Evolutionary conservation across 2,113 vertebrate species (phyloP), one percentile per base, ranked within the genome.

Genomic region (Microtus ochrogaster): DNA sequence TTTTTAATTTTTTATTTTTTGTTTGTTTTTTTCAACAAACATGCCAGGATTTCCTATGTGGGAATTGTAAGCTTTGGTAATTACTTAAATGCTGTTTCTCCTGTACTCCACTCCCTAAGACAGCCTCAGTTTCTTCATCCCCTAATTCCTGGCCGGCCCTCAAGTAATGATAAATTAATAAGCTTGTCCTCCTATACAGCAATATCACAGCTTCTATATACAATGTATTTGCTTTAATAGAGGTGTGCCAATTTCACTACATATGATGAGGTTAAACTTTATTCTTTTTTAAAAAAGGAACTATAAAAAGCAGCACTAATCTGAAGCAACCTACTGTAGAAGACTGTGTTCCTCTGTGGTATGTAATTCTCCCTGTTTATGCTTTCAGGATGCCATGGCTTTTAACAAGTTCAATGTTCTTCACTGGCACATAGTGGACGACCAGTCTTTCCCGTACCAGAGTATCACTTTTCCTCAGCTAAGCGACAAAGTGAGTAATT

Each of bases 351-450:
- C 83, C 41, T 13, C 12, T 52, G 3, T 19, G 68, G 41, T 33
- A 3, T 79, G 22, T 92, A 55, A 89, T 73, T 0, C 61, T 95
- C 30, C 22, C 83, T 28, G 4, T 94, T 91, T 87, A 94, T 65
- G 92, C 16, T 98, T 96, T 49, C 98, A 99, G 99, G 99, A 99
- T 98, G 99, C 99, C 17, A 99, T 99, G 99, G 99, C 99, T 70
- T 99, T 99, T 98, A 99, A 99, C 98, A 99, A 99, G 96, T 99
- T 99, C 78, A 99, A 99, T 76, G 99, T 99, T 87, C 98, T 99
- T 84, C 99, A 99, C 98, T 99, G 99, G 99, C 99, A 99, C 97
- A 99, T 99, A 84, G 99, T 99, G 52, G 99, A 99, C 33, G 99
- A 99, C 90, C 98, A 89, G 5, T 99, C 99, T 39, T 99, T 99